Percentiles rank a stretch among this genome's conserved stretches.
phyloP scores from a whole-genome alignment of 2,797 vertebrate species.

The Melanogrammus aeglefinus region DNA sequence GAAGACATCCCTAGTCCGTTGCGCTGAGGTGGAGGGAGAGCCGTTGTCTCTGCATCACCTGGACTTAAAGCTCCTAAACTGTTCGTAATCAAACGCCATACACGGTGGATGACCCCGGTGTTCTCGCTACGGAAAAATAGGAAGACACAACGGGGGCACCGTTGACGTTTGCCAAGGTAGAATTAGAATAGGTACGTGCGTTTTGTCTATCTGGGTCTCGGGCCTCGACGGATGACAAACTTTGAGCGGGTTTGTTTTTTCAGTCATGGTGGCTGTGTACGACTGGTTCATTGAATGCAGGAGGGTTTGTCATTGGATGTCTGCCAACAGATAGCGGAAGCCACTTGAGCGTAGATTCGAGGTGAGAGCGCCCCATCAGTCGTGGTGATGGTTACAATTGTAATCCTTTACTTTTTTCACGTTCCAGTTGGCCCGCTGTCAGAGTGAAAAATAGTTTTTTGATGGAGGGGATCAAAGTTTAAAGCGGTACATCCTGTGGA shows the following conservation, averaged over 20 bases:
- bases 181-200: constrained; percentile 58
- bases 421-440: constrained; percentile 29
- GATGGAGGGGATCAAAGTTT: background rate
- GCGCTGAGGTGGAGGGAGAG: background rate
- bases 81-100: background rate
- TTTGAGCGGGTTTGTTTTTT: constrained; percentile 64
- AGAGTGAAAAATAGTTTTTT: background rate
- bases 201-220: constrained; percentile 60
- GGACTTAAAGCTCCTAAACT: background rate
- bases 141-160: constrained; percentile 50
- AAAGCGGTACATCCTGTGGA: background rate
- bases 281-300: background rate
- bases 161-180: constrained; percentile 29
- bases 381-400: constrained; percentile 60
- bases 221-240: constrained; percentile 55
- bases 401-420: constrained; percentile 50
- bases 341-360: constrained; percentile 44
- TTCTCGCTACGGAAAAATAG: constrained; percentile 17
- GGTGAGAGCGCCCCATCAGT: constrained; percentile 30
- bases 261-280: background rate
- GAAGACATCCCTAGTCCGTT: background rate
- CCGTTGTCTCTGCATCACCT: background rate
- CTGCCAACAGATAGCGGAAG: constrained; percentile 52
- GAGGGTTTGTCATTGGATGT: constrained; percentile 65
- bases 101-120: background rate